These are phyloP conservation scores for Cyanoderma ruficeps DNA, from an alignment of 2,113 vertebrate genomes.

Conservation along the genomic window DNA sequence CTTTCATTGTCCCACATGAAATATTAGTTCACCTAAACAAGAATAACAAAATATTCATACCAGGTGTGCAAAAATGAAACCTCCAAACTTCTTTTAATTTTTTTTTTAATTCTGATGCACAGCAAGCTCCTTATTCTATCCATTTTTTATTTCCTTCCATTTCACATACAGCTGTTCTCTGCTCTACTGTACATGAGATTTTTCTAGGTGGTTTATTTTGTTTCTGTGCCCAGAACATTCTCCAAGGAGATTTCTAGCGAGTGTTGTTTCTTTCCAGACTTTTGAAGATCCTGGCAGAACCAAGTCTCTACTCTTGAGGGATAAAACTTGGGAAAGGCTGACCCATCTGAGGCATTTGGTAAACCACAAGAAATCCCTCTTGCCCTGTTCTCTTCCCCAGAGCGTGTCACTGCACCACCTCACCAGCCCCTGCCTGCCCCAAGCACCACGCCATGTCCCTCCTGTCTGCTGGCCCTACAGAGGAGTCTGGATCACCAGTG, in stretches of 20 bases:
- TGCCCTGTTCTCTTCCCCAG: not conserved
- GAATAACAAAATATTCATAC: not conserved
- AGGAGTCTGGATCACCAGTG: not conserved
- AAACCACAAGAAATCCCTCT: not conserved
- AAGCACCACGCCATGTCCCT: accelerated
- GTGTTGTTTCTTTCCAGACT: not conserved
- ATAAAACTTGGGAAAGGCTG: not conserved
- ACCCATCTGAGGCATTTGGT: not conserved
- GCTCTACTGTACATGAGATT: not conserved
- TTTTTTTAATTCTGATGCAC: not conserved
- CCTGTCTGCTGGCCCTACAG: not conserved
- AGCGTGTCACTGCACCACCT: accelerated
- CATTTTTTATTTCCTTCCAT: not conserved
- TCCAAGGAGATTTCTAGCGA: not conserved
- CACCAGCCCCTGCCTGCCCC: not conserved
- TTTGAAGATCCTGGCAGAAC: not conserved
- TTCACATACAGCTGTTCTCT: not conserved
- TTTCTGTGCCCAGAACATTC: not conserved
- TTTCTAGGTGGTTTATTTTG: not conserved
- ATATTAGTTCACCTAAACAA: not conserved
- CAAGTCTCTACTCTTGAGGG: not conserved
- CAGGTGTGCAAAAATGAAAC: not conserved
- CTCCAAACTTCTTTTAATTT: not conserved
- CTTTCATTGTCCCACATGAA: not conserved
- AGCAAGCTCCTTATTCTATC: not conserved